Evolutionary conservation across 2,797 vertebrate species (phyloP), one percentile per base, ranked within the genome.

Genomic region (Selene dorsalis): DNA sequence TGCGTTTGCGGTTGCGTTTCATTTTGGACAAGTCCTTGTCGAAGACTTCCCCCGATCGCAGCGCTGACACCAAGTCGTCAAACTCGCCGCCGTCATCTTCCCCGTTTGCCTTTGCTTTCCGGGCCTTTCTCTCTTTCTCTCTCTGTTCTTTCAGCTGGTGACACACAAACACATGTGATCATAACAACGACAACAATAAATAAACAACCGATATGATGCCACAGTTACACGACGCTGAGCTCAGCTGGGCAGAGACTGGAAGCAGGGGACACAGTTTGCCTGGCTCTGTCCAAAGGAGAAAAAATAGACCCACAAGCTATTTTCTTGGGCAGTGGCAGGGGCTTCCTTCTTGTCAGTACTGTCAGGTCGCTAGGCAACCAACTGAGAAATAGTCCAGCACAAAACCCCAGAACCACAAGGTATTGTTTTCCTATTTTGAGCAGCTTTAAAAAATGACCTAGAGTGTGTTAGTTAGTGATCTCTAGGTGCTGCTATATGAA

Each of bases 21-120:
- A 99, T 96, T 92, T 99, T 99, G 84, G 96, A 97, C 88, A 99
- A 94, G 94, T 99, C 98, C 92, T 99, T 99, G 94, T 99, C 98
- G 1, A 99, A 99, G 79, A 99, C 98, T 89, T 99, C 98, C 0
- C 98, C 98, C 0, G 98, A 99, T 65, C 98, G 96, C 82, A 99
- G 91, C 0, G 98, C 98, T 0, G 98, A 99, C 89, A 99, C 98
- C 14, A 99, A 93, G 92, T 99, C 98, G 0, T 99, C 98, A 0
- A 99, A 99, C 92, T 99, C 98, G 0, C 98, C 98, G 0, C 94
- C 94, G 18, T 96, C 94, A 30, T 99, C 98, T 82, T 99, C 98
- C 0, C 96, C 96, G 0, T 94, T 99, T 24, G 97, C 97, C 91
- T 98, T 99, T 0, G 97, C 97, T 85, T 98, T 98, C 22, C 96